Evolutionary conservation across 2,888 invertebrate genomes (phyloP).

Genomic region (Aphidius colemani): DNA sequence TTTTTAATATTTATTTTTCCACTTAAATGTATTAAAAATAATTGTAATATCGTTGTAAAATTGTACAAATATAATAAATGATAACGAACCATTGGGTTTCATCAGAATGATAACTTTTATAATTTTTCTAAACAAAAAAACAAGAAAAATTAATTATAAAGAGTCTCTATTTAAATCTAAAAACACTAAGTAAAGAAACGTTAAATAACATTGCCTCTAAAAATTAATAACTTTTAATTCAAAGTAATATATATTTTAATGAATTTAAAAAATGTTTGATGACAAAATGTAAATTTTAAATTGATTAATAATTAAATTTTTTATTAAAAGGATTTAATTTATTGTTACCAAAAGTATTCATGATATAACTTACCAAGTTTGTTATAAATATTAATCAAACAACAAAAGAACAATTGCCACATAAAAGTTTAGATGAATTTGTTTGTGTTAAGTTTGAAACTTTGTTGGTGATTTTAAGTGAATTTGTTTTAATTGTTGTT

Average conservation of each 20-base stretch:
- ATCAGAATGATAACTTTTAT: neutral
- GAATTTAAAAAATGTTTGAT: too few species aligned
- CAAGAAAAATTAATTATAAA: too few species aligned
- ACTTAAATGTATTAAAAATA: neutral
- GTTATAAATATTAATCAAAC: slow-evolving; percentile 26
- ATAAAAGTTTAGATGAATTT: slow-evolving; percentile 22
- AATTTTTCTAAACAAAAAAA: neutral
- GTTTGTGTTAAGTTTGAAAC: slow-evolving; percentile 26
- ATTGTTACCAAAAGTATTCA: slow-evolving; percentile 34
- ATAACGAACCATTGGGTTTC: too few species aligned
- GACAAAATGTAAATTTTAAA: too few species aligned
- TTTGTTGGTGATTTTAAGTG: neutral
- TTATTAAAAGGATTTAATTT: slow-evolving; percentile 41
- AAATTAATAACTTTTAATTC: too few species aligned
- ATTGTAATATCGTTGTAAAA: neutral
- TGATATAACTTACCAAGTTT: slow-evolving; percentile 39
- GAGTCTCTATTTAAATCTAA: too few species aligned
- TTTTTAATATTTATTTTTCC: too few species aligned
- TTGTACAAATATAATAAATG: too few species aligned
- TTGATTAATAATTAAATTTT: neutral
- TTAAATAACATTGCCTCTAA: too few species aligned
- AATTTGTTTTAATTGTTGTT: too few species aligned
- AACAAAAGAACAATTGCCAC: slow-evolving; percentile 37
- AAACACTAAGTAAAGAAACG: too few species aligned
- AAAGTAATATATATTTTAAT: too few species aligned